Percentiles rank a stretch among this genome's conserved stretches.
Conservation (phyloP, 2,888 invertebrate species). For the Chouioia cunea region DNA sequence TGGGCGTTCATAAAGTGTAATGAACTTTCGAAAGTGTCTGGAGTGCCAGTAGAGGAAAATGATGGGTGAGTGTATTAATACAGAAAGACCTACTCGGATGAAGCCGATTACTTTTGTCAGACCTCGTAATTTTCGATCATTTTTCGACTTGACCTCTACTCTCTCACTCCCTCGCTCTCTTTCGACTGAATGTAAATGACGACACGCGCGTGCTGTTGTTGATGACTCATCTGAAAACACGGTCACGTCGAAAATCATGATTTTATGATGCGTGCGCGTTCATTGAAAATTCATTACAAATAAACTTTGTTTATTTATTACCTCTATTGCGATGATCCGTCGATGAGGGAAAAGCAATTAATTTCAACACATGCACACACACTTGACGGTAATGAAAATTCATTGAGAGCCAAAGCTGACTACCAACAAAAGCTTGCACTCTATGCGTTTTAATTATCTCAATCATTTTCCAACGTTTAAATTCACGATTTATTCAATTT, state of each 20-base stretch:
- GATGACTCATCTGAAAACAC: not conserved
- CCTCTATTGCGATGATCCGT: too few species aligned
- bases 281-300: conserved; percentile 14
- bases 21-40: conserved; percentile 8
- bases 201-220: too few species aligned
- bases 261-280: not conserved
- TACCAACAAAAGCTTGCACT: too few species aligned
- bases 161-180: not conserved
- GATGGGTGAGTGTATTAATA: conserved; percentile 16
- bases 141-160: too few species aligned
- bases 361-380: too few species aligned
- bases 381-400: too few species aligned
- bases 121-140: conserved; percentile 5
- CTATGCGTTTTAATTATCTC: conserved; percentile 14
- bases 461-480: conserved; percentile 5
- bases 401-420: too few species aligned
- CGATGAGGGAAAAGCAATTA: too few species aligned
- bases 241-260: not conserved
- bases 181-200: too few species aligned
- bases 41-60: conserved; percentile 19
- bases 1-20: not conserved
- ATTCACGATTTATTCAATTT: conserved; percentile 30
- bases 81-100: not conserved
- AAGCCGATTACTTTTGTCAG: conserved; percentile 6
- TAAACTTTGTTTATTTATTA: too few species aligned